Base-by-base conservation (phyloP, 2,797 vertebrate genomes). In the Trematomus bernacchii region DNA sequence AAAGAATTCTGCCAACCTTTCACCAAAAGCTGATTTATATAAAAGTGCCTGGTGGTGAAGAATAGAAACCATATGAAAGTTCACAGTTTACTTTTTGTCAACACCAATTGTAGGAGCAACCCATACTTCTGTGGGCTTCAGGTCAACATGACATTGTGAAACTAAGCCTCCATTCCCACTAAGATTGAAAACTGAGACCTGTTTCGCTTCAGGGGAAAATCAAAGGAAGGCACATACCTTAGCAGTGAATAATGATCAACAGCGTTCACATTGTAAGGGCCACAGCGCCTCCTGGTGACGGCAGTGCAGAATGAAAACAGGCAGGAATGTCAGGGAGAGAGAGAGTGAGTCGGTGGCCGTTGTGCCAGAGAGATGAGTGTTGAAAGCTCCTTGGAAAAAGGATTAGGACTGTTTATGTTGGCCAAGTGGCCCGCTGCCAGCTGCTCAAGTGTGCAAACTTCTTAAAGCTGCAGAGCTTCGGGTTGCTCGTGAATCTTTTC, bases 301-400 rank as follows among this genome's bases (percentile, higher is more conserved):
- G 18, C 33, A 19, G 42, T 14, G 59, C 46, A 21, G 54, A 79
- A 47, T 76, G 64, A 73, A 54, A 15, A 1, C 44, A 64, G 79
- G 70, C 62, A 83, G 84, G 84, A 90, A 83, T 87, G 90, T 79
- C 70, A 70, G 82, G 21, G 76, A 37, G 61, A 62, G 73, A 66
- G 80, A 61, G 81, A 80, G 85, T 37, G 90, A 91, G 90, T 89
- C 86, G 79, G 72, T 77, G 86, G 89, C 82, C 76, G 64, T 87
- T 89, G 89, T 91, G 92, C 89, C 83, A 88, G 85, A 85, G 90
- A 92, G 92, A 94, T 86, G 93, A 93, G 94, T 93, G 94, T 86
- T 94, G 93, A 95, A 94, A 94, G 93, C 93, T 92, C 92, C 85
- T 95, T 95, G 94, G 94, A 94, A 95, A 95, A 95, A 94, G 92